These are phyloP conservation scores for Psittacula echo DNA, from an alignment of 2,797 vertebrate genomes.

Conservation along the genomic window DNA sequence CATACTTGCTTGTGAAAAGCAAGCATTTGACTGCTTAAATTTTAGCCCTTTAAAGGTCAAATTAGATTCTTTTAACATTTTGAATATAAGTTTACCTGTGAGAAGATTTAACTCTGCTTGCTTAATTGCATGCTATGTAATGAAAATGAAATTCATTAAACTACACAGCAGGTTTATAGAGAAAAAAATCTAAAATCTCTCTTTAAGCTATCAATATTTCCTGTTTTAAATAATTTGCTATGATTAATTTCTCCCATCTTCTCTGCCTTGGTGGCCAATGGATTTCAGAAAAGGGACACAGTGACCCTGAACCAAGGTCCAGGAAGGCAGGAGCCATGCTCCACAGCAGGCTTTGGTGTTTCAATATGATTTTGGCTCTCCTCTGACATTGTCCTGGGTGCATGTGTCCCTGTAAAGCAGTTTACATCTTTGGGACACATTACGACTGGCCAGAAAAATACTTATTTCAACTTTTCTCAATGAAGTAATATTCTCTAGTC, in stretches of 20 bases:
- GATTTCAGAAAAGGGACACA: accelerated
- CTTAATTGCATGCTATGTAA: background rate
- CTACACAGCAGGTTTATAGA: background rate
- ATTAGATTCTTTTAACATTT: background rate
- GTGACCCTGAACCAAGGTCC: too few relatives aligned
- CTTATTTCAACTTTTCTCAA: background rate
- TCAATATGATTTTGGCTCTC: accelerated
- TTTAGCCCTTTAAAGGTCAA: conserved; percentile 4
- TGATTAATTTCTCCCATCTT: background rate
- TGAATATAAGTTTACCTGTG: background rate
- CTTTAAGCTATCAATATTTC: background rate
- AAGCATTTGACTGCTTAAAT: conserved; percentile 6
- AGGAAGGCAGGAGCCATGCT: accelerated
- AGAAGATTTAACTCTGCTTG: background rate
- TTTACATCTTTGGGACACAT: accelerated
- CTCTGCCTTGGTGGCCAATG: background rate
- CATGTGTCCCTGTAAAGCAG: background rate
- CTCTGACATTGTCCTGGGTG: accelerated
- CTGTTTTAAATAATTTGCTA: background rate
- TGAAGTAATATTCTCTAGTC: background rate
- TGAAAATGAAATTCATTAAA: background rate
- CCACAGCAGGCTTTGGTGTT: background rate
- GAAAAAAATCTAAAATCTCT: background rate
- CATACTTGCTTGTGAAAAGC: background rate
- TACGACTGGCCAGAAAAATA: accelerated